Base-by-base conservation (phyloP, 2,113 vertebrate genomes). In the Mesembrinibis cayennensis region DNA sequence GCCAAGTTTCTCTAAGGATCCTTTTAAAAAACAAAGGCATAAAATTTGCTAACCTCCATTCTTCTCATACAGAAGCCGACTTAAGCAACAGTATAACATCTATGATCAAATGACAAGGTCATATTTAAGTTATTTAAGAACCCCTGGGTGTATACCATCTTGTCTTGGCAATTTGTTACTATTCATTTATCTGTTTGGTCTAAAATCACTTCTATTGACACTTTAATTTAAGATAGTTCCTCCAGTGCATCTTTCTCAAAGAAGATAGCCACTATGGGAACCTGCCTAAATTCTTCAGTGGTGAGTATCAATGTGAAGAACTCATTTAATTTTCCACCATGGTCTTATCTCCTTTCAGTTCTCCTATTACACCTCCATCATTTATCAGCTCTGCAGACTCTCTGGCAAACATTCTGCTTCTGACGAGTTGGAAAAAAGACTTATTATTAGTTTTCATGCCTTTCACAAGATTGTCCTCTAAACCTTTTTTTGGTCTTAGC, bases 161-260 rank as follows among this genome's bases (percentile, higher is more conserved):
- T 92, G 40, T 85, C 40, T 56, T 66, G 40, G 40, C 34, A 90
- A 70, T 90, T 95, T 85, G 32, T 93, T 95, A 63, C 82, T 79
- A 90, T 95, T 93, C 62, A 80, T 86, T 95, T 95, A 88, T 86
- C 89, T 90, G 30, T 90, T 92, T 93, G 90, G 79, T 90, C 79
- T 86, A 77, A 96, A 95, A 86, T 72, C 25, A 82, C 67, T 92
- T 76, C 47, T 90, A 86, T 88, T 95, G 93, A 90, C 79, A 93
- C 18, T 93, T 95, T 82, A 88, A 92, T 95, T 94, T 95, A 65
- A 83, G 82, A 72, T 69, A 80, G 74, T 62, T 95, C 49, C 45
- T 80, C 20, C 36, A 80, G 53, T 65, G 90, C 40, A 90, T 83
- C 62, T 82, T 91, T 83, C 3, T 2, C 26, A 65, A 65, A 93